Evolutionary conservation across 2,888 invertebrate species (phyloP), one percentile per base, ranked within the genome.

Genomic region (Patella caerulea): DNA sequence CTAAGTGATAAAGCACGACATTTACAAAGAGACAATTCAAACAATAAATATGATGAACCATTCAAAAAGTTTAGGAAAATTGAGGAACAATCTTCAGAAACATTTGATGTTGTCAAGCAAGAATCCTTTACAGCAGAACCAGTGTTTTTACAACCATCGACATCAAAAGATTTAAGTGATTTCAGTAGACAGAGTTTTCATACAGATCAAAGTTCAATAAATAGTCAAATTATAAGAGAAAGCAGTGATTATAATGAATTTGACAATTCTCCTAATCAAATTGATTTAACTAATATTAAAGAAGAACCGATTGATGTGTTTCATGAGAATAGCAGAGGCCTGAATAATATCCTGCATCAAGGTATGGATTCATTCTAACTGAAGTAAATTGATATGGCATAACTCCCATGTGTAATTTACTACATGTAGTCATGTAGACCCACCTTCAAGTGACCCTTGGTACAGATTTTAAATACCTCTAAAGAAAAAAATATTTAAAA

Each of bases 61-160:
- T 65, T 65, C 24, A 65, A 65, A 65, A 65, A 65, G 14, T n/a
- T 65, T 12, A 11, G 65, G 12, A 65, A 24, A 65, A 65, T 12
- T 65, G 65, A 24, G 14, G 19, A 19, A 24, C 24, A 65, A 14
- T 65, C 65, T 65, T 65, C 65, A 65, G 65, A 65, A 24, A 45
- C 45, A 45, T 65, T 24, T 19, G 65, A 65, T 24, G 15, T 65
- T 65, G 65, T 65, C 24, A 65, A 65, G 24, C 19, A 65, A 65
- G 65, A 65, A 19, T 65, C 65, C 19, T 65, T 65, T n/a, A 65
- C 65, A 65, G 65, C 65, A 65, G 65, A 65, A 65, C 65, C 65
- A 65, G 65, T 65, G 24, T 65, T 24, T 65, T 65, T 65, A 24
- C 65, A 65, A 65, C 19, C 65, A 19, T 24, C 65, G 14, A 24